Conservation (phyloP, 2,888 invertebrate species). For the Arenicola marina region DNA sequence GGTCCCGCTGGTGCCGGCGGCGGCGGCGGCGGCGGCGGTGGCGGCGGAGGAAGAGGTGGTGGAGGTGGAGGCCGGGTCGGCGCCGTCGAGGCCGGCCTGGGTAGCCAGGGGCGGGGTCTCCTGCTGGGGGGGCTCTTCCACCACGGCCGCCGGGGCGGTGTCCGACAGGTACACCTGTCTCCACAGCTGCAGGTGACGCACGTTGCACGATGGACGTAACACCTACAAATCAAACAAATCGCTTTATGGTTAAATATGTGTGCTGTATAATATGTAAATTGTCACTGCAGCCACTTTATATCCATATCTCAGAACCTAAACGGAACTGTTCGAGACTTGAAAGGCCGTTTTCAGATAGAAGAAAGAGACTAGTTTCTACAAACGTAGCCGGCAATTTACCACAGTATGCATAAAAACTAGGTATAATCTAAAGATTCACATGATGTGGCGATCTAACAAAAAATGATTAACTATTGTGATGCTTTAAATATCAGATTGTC, state of each 20-base stretch:
- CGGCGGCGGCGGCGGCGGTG: constrained; percentile 5
- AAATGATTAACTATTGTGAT: no score
- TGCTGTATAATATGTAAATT: no score
- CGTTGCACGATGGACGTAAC: constrained; percentile 83
- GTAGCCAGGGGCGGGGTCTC: no score
- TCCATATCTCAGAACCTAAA: neutral
- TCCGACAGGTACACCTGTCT: constrained; percentile 78
- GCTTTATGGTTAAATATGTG: no score
- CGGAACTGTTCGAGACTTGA: no score
- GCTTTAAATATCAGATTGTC: no score
- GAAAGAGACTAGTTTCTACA: no score
- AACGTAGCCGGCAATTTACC: no score
- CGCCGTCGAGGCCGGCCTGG: constrained; percentile 2
- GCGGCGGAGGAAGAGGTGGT: neutral
- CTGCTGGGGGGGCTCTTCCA: neutral
- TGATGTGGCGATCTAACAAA: no score
- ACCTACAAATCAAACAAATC: constrained; percentile 67
- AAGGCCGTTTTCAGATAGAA: no score
- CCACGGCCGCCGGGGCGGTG: constrained; percentile 2
- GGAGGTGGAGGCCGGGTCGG: constrained; percentile 7
- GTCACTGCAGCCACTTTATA: neutral
- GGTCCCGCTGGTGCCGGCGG: constrained; percentile 31
- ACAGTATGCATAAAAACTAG: no score
- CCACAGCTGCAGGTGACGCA: constrained; percentile 84
- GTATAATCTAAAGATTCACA: no score